Evolutionary conservation across 2,797 vertebrate species (phyloP).

Genomic region (Malurus leucopterus): DNA sequence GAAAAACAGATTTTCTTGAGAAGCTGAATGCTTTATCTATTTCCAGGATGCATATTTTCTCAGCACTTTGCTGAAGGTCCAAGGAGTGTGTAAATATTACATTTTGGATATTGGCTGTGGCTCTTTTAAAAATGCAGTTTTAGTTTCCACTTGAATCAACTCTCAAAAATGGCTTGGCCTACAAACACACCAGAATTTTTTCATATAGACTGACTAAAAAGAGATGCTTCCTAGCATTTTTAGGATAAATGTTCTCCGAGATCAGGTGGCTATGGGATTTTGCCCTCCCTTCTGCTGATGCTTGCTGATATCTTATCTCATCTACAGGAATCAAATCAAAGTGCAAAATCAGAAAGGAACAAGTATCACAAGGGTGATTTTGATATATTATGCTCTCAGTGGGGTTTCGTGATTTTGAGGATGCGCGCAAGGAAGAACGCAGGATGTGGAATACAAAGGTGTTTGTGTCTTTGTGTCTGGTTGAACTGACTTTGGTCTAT

Average conservation of each 20-base stretch:
- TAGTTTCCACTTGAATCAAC: not conserved
- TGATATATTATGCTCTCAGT: not conserved
- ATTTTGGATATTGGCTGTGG: not conserved
- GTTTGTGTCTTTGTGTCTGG: not conserved
- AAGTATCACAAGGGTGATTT: not conserved
- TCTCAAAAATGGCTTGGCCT: not conserved
- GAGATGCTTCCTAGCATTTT: not conserved
- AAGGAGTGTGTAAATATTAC: not conserved
- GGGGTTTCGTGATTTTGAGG: not conserved
- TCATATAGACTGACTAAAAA: not conserved
- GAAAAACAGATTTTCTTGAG: not conserved
- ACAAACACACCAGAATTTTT: not conserved
- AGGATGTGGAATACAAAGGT: fast-evolving
- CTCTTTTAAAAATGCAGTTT: not conserved
- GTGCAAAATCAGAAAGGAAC: not conserved
- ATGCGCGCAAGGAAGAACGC: not conserved
- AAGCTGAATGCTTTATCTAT: not conserved
- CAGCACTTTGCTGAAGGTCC: not conserved
- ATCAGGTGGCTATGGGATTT: not conserved
- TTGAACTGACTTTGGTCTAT: not conserved
- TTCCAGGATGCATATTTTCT: not conserved
- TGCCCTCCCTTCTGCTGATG: not conserved
- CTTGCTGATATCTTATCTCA: not conserved
- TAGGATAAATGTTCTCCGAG: not conserved
- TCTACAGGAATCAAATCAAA: not conserved